Base-by-base conservation (phyloP, 1,140 invertebrate genomes). In the Antheraea mylitta region DNA sequence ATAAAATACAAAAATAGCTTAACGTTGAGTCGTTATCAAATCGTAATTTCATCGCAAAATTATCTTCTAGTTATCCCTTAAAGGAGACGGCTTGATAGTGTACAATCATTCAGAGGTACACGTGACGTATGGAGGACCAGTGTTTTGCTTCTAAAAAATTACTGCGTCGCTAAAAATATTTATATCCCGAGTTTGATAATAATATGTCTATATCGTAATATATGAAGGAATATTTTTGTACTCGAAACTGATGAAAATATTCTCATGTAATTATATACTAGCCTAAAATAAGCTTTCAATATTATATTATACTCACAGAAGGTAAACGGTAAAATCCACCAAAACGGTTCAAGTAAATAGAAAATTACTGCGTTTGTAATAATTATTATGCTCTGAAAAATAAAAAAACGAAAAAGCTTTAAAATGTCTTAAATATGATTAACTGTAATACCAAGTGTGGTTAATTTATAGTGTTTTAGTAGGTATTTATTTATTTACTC, bases 401-500 rank as follows among this genome's bases (percentile, higher is more conserved):
- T 61, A 61, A 61, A 61, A 61, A 22, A 22, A 61, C 30, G 10
- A 19, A 22, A 22, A 61, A 61, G 59, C 59, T 61, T 61, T 61
- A 61, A 61, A 19, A 22, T 22, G 10, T 22, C 18, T 22, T 22
- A 19, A 61, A 61, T 19, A 61, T 19, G 18, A 61, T 61, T 61
- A 36, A 61, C 30, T 61, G 18, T 22, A 36, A 61, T 61, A 18
- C 30, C 11, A 22, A 18, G 30, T 22, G 6, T 61, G 30, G 18
- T 61, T 61, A 10, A 36, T 22, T 22, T n/a, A 48, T 13, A 48
- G 62, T 18, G 30, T 48, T 65, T 18, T 65, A 65, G 19, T 65
- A 65, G 78, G 71, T 84, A 86, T 85, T 88, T 86, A 87, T 87
- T 87, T 84, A 82, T 81, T 74, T 75, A 79, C 72, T 79, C 72